Evolutionary conservation across 2,888 invertebrate genomes (phyloP), one percentile per base, ranked within the genome.

Genomic region (Ryuthela nishihirai): DNA sequence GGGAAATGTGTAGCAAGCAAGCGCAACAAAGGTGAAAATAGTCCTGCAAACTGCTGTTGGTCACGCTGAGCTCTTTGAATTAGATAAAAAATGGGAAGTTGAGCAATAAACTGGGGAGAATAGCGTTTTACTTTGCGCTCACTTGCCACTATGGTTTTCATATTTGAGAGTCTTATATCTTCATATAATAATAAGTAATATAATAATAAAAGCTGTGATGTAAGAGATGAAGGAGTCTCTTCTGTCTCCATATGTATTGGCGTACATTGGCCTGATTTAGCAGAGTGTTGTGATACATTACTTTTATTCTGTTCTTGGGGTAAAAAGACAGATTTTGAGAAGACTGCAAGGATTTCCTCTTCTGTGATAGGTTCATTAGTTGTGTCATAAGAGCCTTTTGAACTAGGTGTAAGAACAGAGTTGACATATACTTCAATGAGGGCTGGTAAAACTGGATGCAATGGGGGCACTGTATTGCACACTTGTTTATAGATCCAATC

Each of bases 361-460:
- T 95, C 93, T 1, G 85, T 84, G 58, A 97, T 85, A 0, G 95
- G 92, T 71, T 92, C 88, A 73, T 97, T 95, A 3, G 89, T 87
- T 64, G 87, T 85, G 72, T 93, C 90, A 18, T 80, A 78, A 0
- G 80, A 75, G 26, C 82, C 82, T 72, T 83, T 73, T 10, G 70
- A 66, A 41, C 69, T 70, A 35, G 76, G 75, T 20, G 75, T 68
- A 15, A 95, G 82, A 61, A 95, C 85, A 2, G 94, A 94, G 73
- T 88, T 90, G 0, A 97, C 92, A 70, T 92, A 98, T 0, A 92
- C 93, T 76, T 97, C 95, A 1, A 97, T 88, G 24, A 98, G 78
- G 2, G 88, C 86, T 0, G 95, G 93, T 74, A 97, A 80, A 1
- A 94, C 89, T 0, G 94, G 88, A 77, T 98, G 97, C 41, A 98